Base-by-base conservation (phyloP, 2,888 invertebrate species). In the Chaetogeoica ovagalla region DNA sequence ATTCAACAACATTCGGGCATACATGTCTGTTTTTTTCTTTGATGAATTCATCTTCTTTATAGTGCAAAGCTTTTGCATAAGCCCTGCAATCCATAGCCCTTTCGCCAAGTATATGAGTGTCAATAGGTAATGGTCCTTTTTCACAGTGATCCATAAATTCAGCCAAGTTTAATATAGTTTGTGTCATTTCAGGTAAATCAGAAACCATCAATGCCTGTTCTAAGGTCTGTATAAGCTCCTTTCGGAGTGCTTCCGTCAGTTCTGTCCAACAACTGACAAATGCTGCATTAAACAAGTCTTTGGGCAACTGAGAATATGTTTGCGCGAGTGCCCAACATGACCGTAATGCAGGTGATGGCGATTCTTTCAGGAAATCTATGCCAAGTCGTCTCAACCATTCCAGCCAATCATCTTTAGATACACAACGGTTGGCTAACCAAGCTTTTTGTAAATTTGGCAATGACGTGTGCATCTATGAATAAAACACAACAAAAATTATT, bases 61-160 rank as follows among this genome's bases (percentile, higher is more conserved):
- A 95, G 85, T 94, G 93, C 37, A 94, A 86, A 0, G 94, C 94
- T 86, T 94, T 94, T 17, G 94, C 94, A 85, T 93, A 94, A 0
- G 90, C 90, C 83, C 97, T 90, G 86, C 97, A 97, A 82, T 95
- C 93, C 93, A 98, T 96, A 0, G 99, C 99, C 73, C 95, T 89
- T 84, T 96, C 94, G 0, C 98, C 97, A 0, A 99, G 87, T 72
- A 97, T 87, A 82, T 93, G 92, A 0, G 94, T 91, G 82, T 96
- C 93, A 82, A 99, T 90, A 0, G 98, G 97, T 82, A 99, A 87
- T 0, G 97, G 94, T 39, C 97, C 97, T 87, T 88, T 93, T 85
- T 99, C 98, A 85, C 98, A 98, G 86, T 99, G 99, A 85, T 99
- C 99, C 97, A 99, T 98, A 85, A 99, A 99, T 87, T 99, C 99